Evolutionary conservation across 1,140 invertebrate genomes (phyloP), one percentile per base, ranked within the genome.

Genomic region (Leucophenga varia): DNA sequence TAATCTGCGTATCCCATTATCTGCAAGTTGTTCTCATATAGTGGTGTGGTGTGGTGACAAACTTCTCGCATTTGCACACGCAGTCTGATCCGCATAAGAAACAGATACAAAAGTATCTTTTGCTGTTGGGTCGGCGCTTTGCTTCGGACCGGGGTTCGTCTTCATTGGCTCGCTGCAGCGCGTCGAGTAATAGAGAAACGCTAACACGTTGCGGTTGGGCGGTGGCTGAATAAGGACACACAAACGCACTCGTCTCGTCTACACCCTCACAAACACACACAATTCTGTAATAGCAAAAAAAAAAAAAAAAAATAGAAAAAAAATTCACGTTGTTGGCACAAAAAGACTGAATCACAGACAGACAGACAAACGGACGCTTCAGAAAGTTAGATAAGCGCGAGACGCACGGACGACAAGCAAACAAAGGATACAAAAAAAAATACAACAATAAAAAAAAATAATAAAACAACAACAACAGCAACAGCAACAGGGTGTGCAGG

Each of bases 211-310:
- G 48, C 46, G 52, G 47, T 55, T 68, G 56, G 60, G 64, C 56
- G 59, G 58, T 59, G 53, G 52, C 43, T 50, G 53, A 67, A 61
- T 49, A 54, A 48, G 55, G 43, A 64, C 61, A n/a, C 45, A 61
- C 49, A 42, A 38, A 45, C 54, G 49, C 42, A 49, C 34, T 12
- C 20, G 31, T 18, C 38, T 19, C 35, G 32, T 35, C 6, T 21
- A 52, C 49, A 45, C 32, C 40, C 35, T 46, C 45, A 52, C 41
- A 47, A 19, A 34, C 28, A 41, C 10, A 40, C 20, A 42, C 6
- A n/a, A n/a, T n/a, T n/a, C n/a, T n/a, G n/a, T n/a, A n/a, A n/a
- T n/a, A n/a, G n/a, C n/a, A n/a, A n/a, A n/a, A n/a, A n/a, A n/a
- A n/a, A n/a, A n/a, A n/a, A n/a, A n/a, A n/a, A n/a, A n/a, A n/a